Conservation (phyloP, 2,113 vertebrate genomes). For the Pelecanoides urinatrix region DNA sequence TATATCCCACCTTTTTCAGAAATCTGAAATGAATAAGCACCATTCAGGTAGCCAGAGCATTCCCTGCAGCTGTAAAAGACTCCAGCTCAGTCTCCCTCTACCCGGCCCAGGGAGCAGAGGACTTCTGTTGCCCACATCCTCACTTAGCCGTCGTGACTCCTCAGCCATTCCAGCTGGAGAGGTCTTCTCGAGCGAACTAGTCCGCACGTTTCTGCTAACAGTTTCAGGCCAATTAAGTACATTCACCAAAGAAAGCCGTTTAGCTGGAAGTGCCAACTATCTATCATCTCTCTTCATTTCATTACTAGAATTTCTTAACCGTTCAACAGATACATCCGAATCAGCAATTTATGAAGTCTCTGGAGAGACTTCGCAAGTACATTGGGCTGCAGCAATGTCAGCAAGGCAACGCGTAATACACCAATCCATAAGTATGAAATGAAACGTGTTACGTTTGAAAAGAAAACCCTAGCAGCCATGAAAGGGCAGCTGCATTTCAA, state of each 20-base stretch:
- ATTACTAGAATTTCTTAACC: background rate
- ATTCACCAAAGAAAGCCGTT: background rate
- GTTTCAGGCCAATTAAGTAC: background rate
- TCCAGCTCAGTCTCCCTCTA: background rate
- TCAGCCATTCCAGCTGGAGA: background rate
- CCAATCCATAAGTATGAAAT: background rate
- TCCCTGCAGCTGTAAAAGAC: background rate
- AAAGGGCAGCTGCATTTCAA: background rate
- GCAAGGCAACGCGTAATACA: background rate
- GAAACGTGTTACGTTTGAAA: background rate
- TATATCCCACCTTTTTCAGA: background rate
- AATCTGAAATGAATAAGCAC: background rate
- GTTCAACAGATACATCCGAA: background rate
- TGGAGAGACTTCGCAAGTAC: background rate
- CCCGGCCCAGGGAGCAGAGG: background rate
- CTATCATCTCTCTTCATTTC: background rate
- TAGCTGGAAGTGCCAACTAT: background rate
- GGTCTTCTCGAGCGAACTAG: background rate
- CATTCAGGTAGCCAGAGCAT: background rate
- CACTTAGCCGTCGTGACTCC: rapidly evolving
- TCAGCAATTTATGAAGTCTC: background rate
- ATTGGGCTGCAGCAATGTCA: background rate
- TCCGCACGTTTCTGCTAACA: background rate
- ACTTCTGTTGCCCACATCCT: background rate
- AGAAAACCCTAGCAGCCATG: background rate